Conservation (phyloP, 2,797 vertebrate genomes). For the Percopsis omiscomaycus region DNA sequence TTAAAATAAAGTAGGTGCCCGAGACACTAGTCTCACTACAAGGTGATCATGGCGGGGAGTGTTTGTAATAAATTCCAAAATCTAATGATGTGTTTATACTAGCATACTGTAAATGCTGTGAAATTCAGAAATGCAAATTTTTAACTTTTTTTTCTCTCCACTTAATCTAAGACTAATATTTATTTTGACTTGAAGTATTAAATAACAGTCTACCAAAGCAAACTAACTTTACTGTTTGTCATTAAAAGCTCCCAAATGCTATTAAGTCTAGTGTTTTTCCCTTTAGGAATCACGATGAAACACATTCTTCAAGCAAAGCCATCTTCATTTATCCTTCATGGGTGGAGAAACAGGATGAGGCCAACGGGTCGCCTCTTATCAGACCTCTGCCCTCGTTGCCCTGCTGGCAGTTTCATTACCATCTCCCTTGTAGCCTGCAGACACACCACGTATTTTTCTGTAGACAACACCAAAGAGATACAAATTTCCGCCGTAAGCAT, state of each 20-base stretch:
- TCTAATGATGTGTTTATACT: background rate
- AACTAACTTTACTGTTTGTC: conserved; percentile 8
- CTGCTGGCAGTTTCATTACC: conserved; percentile 26
- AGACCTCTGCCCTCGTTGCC: conserved; percentile 10
- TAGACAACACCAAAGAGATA: conserved; percentile 20
- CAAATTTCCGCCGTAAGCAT: conserved; percentile 39
- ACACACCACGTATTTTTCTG: conserved; percentile 11
- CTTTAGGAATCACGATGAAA: conserved; percentile 5
- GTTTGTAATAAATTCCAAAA: background rate
- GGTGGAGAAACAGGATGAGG: conserved; percentile 20
- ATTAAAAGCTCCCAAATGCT: background rate
- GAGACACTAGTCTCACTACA: background rate
- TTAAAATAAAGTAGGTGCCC: background rate
- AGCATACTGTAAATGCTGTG: background rate
- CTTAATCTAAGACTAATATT: background rate
- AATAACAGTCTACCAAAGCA: conserved; percentile 8
- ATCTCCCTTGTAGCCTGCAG: background rate
- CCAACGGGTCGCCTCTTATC: conserved; percentile 23
- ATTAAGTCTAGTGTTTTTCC: conserved; percentile 8
- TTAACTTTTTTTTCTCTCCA: background rate
- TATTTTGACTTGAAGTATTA: background rate
- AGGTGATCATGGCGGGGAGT: background rate
- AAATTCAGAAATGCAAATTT: background rate
- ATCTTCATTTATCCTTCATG: conserved; percentile 8
- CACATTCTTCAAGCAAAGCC: conserved; percentile 25